These are phyloP conservation scores for Eufriesea mexicana DNA, from an alignment of 1,140 invertebrate species.

Conservation along the genomic window DNA sequence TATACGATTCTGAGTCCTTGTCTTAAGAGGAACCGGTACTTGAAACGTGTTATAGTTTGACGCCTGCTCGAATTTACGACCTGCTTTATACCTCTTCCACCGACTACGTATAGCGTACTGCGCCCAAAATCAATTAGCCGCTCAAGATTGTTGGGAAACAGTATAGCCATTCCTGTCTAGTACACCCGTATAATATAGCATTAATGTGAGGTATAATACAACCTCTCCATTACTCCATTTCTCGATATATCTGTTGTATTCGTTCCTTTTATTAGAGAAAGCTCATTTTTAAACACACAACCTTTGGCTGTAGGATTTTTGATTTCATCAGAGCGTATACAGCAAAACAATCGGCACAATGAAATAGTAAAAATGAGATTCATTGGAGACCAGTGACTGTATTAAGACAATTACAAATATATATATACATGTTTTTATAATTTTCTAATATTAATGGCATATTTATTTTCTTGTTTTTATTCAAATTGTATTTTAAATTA, in stretches of 20 bases:
- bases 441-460: too few species aligned
- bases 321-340: too few species aligned
- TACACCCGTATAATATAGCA: neutral
- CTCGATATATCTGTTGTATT: neutral
- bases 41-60: neutral
- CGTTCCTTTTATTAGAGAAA: too few species aligned
- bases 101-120: neutral
- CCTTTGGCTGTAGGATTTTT: too few species aligned
- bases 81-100: neutral
- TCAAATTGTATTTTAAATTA: too few species aligned
- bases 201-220: neutral
- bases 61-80: neutral
- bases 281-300: too few species aligned
- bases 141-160: neutral
- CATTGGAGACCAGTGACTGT: too few species aligned
- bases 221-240: neutral
- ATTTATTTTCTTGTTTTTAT: too few species aligned
- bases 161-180: neutral
- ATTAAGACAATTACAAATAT: too few species aligned
- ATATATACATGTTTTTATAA: too few species aligned
- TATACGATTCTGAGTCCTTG: neutral
- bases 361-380: too few species aligned
- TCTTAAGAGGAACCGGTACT: neutral
- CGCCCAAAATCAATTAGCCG: neutral
- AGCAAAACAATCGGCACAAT: too few species aligned